Evolutionary conservation across 1,140 invertebrate genomes (phyloP), one percentile per base, ranked within the genome.

Genomic region (Drosophila nasuta): DNA sequence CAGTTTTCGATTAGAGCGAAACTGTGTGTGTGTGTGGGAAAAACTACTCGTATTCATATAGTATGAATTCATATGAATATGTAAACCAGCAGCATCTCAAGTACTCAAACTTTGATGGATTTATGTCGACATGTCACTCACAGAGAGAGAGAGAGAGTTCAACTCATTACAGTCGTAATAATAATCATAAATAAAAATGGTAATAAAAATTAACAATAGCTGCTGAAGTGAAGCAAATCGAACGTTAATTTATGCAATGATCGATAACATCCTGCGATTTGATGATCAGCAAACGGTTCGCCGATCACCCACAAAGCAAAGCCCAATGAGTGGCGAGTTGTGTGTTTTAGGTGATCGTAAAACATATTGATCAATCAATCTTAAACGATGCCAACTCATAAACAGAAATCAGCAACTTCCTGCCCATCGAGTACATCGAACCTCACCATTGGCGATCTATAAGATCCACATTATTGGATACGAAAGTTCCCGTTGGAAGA

Each of bases 201-300:
- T 54, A 57, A 20, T 57, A 57, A 57, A 57, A 38, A 57, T 57
- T 57, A 38, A 57, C 17, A 57, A 20, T 41, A 20, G 51, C 35
- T 15, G 51, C 28, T 17, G 20, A 20, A 41, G 54, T 57, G 15
- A 60, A 79, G 51, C 59, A 56, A 62, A 72, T 75, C 67, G 72
- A 79, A 57, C 63, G 72, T 89, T 90, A 89, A 89, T 89, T 89
- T 90, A 81, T 85, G 86, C 85, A 89, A 86, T 89, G 85, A 89
- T 89, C 86, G 85, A 89, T 89, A 85, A 90, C 85, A 89, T 89
- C 85, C 85, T 89, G 85, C 85, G 86, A 89, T 85, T 85, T 81
- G 80, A 85, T 81, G 80, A 85, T 89, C 45, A 81, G 70, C 81
- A 89, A 88, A 45, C 38, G 38, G 30, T 49, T 45, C 74, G 82